These are phyloP conservation scores for Apodemus agrarius DNA, from an alignment of 2,797 vertebrate genomes.

Conservation along the genomic window DNA sequence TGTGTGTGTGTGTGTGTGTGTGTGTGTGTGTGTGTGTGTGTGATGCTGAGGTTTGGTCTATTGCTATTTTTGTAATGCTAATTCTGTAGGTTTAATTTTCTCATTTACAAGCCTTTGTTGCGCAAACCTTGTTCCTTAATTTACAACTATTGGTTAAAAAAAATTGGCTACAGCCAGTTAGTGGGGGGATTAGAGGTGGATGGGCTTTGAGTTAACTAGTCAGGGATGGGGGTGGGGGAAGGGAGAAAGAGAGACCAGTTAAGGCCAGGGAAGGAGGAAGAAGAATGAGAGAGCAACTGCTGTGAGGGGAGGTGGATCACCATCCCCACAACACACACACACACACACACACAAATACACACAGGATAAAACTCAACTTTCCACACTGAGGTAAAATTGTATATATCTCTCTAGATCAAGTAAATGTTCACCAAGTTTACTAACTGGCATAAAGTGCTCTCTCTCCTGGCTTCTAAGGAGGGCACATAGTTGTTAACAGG, in stretches of 20 bases:
- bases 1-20: neutral
- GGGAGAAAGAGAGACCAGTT: too few relatives aligned
- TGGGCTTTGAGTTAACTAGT: too few relatives aligned
- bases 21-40: too few relatives aligned
- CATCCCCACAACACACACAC: too few relatives aligned
- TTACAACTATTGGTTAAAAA: neutral
- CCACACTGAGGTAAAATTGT: neutral
- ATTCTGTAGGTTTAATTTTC: neutral
- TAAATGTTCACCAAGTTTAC: neutral
- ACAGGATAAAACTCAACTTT: neutral
- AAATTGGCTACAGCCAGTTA: neutral
- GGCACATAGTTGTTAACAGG: neutral
- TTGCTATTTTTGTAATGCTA: neutral
- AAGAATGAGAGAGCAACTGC: neutral
- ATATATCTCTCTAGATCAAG: neutral
- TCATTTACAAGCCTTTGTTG: neutral
- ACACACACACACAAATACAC: too few relatives aligned
- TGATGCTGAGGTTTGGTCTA: neutral
- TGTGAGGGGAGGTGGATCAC: neutral
- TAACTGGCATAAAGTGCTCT: neutral
- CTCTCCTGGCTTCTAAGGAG: neutral
- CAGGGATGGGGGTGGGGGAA: too few relatives aligned
- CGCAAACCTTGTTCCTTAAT: neutral
- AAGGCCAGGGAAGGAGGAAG: neutral
- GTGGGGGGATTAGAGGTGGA: neutral